Evolutionary conservation across 2,888 invertebrate genomes (phyloP), one percentile per base, ranked within the genome.

Genomic region (Stegana nigrithorax): DNA sequence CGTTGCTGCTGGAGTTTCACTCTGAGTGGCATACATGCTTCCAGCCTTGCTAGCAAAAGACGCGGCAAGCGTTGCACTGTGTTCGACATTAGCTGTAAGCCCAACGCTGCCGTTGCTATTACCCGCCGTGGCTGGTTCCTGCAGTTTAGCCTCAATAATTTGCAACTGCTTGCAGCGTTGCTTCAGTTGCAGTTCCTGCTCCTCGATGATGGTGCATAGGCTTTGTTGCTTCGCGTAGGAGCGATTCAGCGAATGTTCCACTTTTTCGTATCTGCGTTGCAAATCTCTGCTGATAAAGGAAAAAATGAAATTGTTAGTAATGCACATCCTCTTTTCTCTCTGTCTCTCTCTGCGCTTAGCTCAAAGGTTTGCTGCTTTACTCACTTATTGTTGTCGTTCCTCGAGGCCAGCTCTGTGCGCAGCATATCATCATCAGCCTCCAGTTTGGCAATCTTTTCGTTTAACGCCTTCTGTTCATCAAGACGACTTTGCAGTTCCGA

Each of bases 381-480:
- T 86, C 86, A 92, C 89, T 90, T 91, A 86, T 97, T 84, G 65
- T 75, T 82, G 10, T 83, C 83, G 57, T 78, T 73, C 78, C 89
- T 91, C 80, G 90, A 88, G 85, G 90, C 94, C 75, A 89, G 91
- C 50, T 84, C 84, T 19, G 78, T 80, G 83, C 91, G 90, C 60
- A 97, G 87, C 86, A 97, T 96, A 83, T 96, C 96, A 59, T 94
- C 92, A 64, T 93, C 90, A 65, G 96, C 93, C 57, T 93, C 90
- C 32, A 96, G 88, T 0, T 91, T 87, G 21, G 91, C 90, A n/a
- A 92, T 90, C 69, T 91, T 92, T 32, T 93, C 91, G 82, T 92
- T 89, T 0, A 92, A 89, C 1, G 88, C 88, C 21, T 90, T 90
- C 68, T 96, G 89, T 62, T 91, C 89, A 74, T 94, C 94, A 12